phyloP scores from a whole-genome alignment of 2,888 invertebrate genomes.

The Oligia latruncula region DNA sequence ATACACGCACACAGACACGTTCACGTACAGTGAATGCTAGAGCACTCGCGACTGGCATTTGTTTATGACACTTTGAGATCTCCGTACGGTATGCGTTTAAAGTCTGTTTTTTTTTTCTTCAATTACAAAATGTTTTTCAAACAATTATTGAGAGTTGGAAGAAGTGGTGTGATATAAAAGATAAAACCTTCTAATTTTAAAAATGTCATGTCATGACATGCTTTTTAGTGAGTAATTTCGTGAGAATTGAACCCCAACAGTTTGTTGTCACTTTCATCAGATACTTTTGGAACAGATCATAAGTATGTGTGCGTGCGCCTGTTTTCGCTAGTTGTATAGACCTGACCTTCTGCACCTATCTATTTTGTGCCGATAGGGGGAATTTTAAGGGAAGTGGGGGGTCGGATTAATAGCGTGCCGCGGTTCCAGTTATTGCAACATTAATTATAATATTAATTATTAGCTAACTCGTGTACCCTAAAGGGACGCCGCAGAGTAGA shows the following conservation, averaged over 20 bases:
- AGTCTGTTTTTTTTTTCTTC: not conserved
- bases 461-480: slow-evolving; percentile 86
- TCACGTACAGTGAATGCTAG: not conserved
- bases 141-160: not conserved
- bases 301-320: not conserved
- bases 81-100: not conserved
- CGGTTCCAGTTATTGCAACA: slow-evolving; percentile 85
- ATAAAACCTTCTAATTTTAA: not conserved
- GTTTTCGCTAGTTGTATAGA: not conserved
- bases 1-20: not conserved
- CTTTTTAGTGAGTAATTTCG: not conserved
- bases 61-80: not conserved
- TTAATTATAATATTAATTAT: slow-evolving; percentile 90
- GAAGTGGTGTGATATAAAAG: not conserved
- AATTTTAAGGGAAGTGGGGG: slow-evolving; percentile 36
- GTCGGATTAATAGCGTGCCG: slow-evolving; percentile 72
- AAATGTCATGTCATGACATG: no score
- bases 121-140: not conserved
- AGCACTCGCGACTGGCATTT: not conserved
- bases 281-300: not conserved
- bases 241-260: not conserved
- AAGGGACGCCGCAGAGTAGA: slow-evolving; percentile 73
- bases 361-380: slow-evolving; percentile 6
- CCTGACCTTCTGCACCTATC: slow-evolving; percentile 25
- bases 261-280: not conserved